phyloP scores from a whole-genome alignment of 2,113 vertebrate genomes.

The Gopherus evgoodei region DNA sequence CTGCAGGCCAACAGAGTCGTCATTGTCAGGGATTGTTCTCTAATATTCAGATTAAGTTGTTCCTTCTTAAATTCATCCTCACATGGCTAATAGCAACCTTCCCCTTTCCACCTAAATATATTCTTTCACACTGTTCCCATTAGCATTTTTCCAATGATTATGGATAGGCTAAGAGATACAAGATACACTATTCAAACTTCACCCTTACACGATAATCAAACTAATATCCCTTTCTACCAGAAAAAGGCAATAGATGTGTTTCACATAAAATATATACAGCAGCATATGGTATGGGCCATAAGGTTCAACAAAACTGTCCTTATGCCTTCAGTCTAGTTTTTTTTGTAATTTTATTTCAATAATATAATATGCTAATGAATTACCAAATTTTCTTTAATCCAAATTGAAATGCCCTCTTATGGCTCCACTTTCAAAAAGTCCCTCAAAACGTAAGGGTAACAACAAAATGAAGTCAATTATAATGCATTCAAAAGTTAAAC shows the following conservation, averaged over 20 bases:
- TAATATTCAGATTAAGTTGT: neutral
- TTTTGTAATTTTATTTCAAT: neutral
- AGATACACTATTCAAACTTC: neutral
- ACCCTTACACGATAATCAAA: neutral
- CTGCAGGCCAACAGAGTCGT: neutral
- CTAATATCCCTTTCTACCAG: neutral
- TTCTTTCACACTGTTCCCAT: neutral
- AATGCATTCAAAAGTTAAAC: neutral
- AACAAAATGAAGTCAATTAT: neutral
- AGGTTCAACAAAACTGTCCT: neutral
- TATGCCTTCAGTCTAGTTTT: neutral
- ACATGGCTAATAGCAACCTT: neutral
- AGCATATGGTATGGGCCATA: neutral
- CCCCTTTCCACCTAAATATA: neutral
- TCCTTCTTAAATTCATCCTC: neutral
- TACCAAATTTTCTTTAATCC: neutral
- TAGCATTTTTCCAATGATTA: neutral
- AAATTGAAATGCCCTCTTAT: neutral
- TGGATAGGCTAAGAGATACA: neutral
- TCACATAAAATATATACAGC: neutral
- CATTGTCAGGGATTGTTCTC: neutral
- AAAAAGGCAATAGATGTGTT: neutral
- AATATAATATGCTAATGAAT: neutral
- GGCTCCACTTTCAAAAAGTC: neutral
- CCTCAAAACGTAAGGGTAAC: neutral